These are phyloP conservation scores for Verasper variegatus DNA, from an alignment of 2,113 vertebrate genomes.

Conservation along the genomic window DNA sequence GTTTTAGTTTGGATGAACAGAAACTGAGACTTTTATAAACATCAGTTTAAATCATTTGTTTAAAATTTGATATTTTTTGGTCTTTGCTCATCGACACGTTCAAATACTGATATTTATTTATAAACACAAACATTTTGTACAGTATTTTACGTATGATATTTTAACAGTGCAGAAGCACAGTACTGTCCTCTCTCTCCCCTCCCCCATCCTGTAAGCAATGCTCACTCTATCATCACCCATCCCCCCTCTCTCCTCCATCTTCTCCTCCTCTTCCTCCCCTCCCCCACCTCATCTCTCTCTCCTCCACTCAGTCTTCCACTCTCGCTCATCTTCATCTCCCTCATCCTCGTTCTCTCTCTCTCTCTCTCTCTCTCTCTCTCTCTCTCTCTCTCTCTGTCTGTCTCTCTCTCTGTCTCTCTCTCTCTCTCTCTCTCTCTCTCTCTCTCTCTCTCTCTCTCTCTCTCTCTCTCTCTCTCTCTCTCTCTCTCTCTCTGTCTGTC, in stretches of 20 bases:
- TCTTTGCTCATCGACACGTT: no score
- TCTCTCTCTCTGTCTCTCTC: conserved; percentile 14
- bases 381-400: conserved; percentile 25
- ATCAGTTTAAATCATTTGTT: no score
- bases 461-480: conserved; percentile 18
- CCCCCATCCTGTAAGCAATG: conserved; percentile 39
- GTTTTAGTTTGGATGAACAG: no score
- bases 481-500: background rate
- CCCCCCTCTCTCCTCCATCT: conserved; percentile 25
- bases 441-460: background rate
- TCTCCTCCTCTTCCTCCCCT: conserved; percentile 7
- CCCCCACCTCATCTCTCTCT: conserved; percentile 13
- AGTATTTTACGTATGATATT: background rate
- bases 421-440: conserved; percentile 12
- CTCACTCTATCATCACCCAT: conserved; percentile 36
- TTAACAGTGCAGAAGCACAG: conserved; percentile 14
- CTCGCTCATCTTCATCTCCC: conserved; percentile 15
- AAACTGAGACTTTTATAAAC: no score
- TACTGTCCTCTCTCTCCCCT: conserved; percentile 14
- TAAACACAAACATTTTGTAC: no score
- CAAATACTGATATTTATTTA: no score
- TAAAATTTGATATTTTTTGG: no score
- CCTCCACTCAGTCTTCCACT: conserved; percentile 1
- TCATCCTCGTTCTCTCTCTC: background rate
- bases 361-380: background rate